Evolutionary conservation across 2,113 vertebrate species (phyloP).

Genomic region (Austrofundulus limnaeus): DNA sequence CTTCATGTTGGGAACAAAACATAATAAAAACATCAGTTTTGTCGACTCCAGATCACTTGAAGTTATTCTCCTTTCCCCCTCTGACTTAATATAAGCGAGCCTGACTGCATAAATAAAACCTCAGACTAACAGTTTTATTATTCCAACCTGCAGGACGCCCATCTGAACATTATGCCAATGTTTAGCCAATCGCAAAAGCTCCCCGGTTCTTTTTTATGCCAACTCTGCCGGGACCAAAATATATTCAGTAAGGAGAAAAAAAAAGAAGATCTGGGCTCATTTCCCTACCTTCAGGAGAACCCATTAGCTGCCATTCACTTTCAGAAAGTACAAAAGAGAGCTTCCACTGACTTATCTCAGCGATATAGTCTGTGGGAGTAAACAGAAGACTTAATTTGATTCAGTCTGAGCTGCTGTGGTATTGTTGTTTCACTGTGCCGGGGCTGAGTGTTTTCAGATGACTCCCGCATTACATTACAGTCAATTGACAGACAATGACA

Average conservation of each 20-base stretch:
- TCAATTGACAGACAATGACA: conserved; percentile 43
- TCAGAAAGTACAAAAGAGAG: conserved; percentile 20
- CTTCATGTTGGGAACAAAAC: conserved; percentile 9
- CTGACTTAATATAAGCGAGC: conserved; percentile 5
- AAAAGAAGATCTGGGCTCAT: conserved; percentile 26
- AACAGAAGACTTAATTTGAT: conserved; percentile 42
- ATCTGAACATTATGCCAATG: conserved; percentile 6
- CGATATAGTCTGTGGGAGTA: conserved; percentile 6
- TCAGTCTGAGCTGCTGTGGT: conserved; percentile 11
- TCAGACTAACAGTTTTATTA: conserved; percentile 23
- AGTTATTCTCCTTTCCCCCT: neutral
- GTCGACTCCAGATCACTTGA: neutral
- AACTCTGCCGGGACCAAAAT: conserved; percentile 22
- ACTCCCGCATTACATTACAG: conserved; percentile 32
- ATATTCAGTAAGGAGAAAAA: conserved; percentile 18
- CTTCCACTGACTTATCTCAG: conserved; percentile 16
- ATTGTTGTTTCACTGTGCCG: conserved; percentile 30
- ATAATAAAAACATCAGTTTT: neutral
- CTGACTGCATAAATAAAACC: conserved; percentile 8
- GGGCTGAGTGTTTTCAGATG: conserved; percentile 16
- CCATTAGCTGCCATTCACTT: conserved; percentile 37
- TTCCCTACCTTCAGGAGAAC: conserved; percentile 39
- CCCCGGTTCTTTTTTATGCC: neutral
- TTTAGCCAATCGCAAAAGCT: conserved; percentile 19
- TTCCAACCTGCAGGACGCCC: conserved; percentile 29